Conservation (phyloP, 2,888 invertebrate species). For the Scaptomyza parva region DNA sequence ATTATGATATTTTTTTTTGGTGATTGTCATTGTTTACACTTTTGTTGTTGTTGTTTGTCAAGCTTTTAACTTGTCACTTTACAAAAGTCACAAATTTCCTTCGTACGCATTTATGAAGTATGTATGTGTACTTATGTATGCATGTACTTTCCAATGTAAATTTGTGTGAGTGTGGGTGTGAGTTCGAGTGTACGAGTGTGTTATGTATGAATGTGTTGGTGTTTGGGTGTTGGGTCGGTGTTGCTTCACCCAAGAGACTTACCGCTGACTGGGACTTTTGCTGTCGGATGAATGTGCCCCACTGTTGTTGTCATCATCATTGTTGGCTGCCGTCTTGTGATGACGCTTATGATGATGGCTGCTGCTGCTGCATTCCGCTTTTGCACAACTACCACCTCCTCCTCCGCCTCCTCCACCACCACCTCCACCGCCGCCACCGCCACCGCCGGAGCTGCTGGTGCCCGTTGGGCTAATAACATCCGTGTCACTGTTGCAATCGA, state of each 20-base stretch:
- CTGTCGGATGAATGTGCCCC: conserved; percentile 89
- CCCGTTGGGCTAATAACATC: conserved; percentile 82
- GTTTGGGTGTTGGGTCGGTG: background rate
- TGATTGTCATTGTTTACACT: conserved; percentile 31
- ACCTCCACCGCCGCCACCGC: conserved; percentile 85
- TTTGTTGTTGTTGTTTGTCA: conserved; percentile 49
- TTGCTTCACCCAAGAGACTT: conserved; percentile 49
- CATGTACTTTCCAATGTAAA: conserved; percentile 8
- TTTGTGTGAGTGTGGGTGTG: conserved; percentile 15
- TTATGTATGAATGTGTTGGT: conserved; percentile 3
- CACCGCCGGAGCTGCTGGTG: conserved; percentile 85
- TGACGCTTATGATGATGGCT: conserved; percentile 68
- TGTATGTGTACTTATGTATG: no score
- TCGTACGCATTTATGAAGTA: no score
- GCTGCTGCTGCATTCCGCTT: conserved; percentile 30
- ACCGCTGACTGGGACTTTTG: conserved; percentile 90
- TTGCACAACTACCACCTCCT: conserved; percentile 20
- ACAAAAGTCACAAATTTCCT: conserved; percentile 24
- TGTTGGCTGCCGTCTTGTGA: conserved; percentile 56
- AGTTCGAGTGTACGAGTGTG: conserved; percentile 7
- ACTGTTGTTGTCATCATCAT: conserved; percentile 90
- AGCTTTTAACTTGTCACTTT: conserved; percentile 52
- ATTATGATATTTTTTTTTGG: conserved; percentile 16
- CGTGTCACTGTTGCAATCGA: conserved; percentile 81
- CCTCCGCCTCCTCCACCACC: conserved; percentile 86